Percentiles rank a stretch among this genome's conserved stretches.
These are phyloP conservation scores for Orchestia grillus DNA, from an alignment of 1,140 invertebrate species.

Conservation along the genomic window DNA sequence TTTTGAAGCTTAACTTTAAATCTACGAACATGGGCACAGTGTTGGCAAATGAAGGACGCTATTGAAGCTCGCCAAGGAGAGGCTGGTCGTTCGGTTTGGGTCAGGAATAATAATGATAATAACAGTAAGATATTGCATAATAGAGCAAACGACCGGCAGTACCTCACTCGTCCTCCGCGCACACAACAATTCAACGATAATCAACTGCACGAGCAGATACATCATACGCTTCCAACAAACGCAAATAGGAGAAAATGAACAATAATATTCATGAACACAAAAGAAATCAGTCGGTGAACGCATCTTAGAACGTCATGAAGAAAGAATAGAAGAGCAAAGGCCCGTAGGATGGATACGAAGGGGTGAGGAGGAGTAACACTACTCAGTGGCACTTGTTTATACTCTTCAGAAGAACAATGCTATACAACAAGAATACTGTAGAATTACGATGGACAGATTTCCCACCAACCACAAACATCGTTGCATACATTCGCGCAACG, in stretches of 20 bases:
- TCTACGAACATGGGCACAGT: constrained; percentile 52
- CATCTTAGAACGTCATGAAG: neutral
- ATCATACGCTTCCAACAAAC: neutral
- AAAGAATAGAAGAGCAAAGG: neutral
- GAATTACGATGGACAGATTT: constrained; percentile 49
- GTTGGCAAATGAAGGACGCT: constrained; percentile 56
- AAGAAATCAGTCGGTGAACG: neutral
- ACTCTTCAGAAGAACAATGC: constrained; percentile 51
- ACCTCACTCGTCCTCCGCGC: neutral
- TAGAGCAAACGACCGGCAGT: constrained; percentile 37
- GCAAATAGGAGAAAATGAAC: neutral
- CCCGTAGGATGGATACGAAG: neutral
- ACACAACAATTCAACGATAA: neutral
- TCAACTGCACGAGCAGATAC: neutral
- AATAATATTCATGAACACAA: neutral
- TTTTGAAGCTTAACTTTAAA: constrained; percentile 50
- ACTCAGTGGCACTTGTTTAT: constrained; percentile 51
- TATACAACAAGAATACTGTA: constrained; percentile 53
- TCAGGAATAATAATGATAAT: constrained; percentile 13
- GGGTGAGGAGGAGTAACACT: constrained; percentile 39
- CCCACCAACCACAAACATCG: constrained; percentile 14
- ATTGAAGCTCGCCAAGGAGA: constrained; percentile 55
- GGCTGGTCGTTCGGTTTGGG: constrained; percentile 53
- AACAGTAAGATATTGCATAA: constrained; percentile 44
- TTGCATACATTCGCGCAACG: neutral